phyloP scores from a whole-genome alignment of 1,140 invertebrate genomes.

The Hycleus phaleratus region DNA sequence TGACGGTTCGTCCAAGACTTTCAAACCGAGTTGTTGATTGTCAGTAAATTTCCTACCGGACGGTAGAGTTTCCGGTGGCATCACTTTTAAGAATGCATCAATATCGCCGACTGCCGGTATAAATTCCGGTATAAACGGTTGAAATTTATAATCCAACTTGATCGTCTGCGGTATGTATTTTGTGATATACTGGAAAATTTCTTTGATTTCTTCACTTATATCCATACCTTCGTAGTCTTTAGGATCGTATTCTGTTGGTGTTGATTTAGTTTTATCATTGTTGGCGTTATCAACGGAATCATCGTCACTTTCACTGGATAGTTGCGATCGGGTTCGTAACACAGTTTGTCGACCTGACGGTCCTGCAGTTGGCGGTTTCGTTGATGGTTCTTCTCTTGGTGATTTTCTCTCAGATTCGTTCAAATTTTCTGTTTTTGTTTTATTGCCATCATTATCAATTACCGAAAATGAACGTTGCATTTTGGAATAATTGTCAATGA shows the following conservation, averaged over 20 bases:
- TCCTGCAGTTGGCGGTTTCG: conserved; percentile 7
- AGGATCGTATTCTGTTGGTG: conserved; percentile 67
- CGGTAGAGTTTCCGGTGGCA: conserved; percentile 60
- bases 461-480: background rate
- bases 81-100: conserved; percentile 94
- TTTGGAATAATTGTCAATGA: background rate
- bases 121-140: conserved; percentile 93
- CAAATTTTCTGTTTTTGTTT: background rate
- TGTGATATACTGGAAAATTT: conserved; percentile 88
- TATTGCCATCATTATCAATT: background rate
- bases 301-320: conserved; percentile 28
- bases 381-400: background rate
- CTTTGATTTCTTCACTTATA: conserved; percentile 79
- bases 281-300: conserved; percentile 26
- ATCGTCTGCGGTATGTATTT: conserved; percentile 89
- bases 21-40: conserved; percentile 58
- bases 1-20: conserved; percentile 89
- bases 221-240: conserved; percentile 76
- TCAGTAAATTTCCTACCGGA: conserved; percentile 35
- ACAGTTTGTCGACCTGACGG: conserved; percentile 17
- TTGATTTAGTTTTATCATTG: conserved; percentile 15
- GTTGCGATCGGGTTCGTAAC: background rate
- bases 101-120: conserved; percentile 97
- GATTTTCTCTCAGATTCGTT: background rate
- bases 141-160: conserved; percentile 81